Evolutionary conservation across 2,888 invertebrate genomes (phyloP).

Genomic region (Caenorhabditis plicata): DNA sequence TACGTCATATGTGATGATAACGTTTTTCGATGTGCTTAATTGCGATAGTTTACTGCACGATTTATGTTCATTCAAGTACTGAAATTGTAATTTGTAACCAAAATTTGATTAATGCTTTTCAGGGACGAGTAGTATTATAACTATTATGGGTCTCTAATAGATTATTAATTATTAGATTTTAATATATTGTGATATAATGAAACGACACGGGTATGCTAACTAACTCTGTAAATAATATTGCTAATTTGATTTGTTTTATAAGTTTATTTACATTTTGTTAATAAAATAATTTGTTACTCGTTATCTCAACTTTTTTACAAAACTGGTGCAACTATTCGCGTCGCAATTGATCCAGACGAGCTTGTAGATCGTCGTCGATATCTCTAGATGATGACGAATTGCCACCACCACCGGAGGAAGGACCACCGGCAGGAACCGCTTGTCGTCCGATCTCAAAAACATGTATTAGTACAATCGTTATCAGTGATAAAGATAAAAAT

Average conservation of each 20-base stretch:
- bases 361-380: conserved; percentile 88
- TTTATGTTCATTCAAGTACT: conserved; percentile 24
- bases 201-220: too few relatives aligned
- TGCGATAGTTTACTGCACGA: conserved; percentile 40
- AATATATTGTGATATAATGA: too few relatives aligned
- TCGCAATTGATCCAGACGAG: conserved; percentile 43
- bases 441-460: conserved; percentile 65
- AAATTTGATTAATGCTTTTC: conserved; percentile 1
- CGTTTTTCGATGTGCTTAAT: conserved; percentile 41
- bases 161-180: too few relatives aligned
- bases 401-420: conserved; percentile 8
- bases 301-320: too few relatives aligned
- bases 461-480: background rate
- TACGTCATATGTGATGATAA: conserved; percentile 32
- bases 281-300: too few relatives aligned
- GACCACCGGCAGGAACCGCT: conserved; percentile 26
- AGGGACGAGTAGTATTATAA: conserved; percentile 5
- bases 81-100: background rate
- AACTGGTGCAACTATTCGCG: too few relatives aligned
- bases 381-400: conserved; percentile 65
- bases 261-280: too few relatives aligned
- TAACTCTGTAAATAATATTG: too few relatives aligned
- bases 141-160: conserved; percentile 1
- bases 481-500: background rate
- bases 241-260: too few relatives aligned